phyloP scores from a whole-genome alignment of 2,113 vertebrate genomes.

The Gasterosteus aculeatus region DNA sequence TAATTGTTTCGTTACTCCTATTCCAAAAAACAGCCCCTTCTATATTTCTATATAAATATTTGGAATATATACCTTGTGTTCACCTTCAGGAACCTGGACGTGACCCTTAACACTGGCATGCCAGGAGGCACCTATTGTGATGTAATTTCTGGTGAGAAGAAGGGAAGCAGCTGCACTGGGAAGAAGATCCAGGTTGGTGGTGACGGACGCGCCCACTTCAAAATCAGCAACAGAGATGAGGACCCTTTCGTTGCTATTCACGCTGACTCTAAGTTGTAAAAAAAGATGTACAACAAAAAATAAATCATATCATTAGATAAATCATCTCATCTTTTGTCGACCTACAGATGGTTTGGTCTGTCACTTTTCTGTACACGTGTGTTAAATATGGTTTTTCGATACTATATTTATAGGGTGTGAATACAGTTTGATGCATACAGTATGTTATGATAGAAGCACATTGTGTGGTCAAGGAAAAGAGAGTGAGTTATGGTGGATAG shows the following conservation, averaged over 20 bases:
- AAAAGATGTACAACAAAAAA: not conserved
- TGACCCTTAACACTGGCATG: constrained; percentile 86
- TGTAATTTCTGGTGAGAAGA: constrained; percentile 91
- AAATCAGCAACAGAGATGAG: constrained; percentile 85
- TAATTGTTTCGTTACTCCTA: not conserved
- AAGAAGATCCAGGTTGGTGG: constrained; percentile 81
- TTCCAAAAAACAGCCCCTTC: not conserved
- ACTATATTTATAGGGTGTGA: not conserved
- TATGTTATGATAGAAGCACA: not conserved
- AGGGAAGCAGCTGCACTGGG: constrained; percentile 82
- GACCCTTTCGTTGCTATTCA: constrained; percentile 92
- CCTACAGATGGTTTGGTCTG: not conserved
- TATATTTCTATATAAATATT: not conserved
- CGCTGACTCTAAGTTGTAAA: constrained; percentile 80
- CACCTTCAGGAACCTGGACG: constrained; percentile 80
- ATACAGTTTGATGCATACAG: not conserved
- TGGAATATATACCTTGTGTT: not conserved
- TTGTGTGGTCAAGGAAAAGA: no score
- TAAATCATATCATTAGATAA: constrained; percentile 15
- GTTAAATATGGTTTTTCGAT: not conserved
- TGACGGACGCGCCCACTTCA: constrained; percentile 85
- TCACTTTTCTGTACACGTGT: not conserved
- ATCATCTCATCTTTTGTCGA: not conserved
- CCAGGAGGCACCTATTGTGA: constrained; percentile 91
- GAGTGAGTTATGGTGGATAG: not conserved